Conservation (phyloP, 1,140 invertebrate genomes). For the Sogatella furcifera region DNA sequence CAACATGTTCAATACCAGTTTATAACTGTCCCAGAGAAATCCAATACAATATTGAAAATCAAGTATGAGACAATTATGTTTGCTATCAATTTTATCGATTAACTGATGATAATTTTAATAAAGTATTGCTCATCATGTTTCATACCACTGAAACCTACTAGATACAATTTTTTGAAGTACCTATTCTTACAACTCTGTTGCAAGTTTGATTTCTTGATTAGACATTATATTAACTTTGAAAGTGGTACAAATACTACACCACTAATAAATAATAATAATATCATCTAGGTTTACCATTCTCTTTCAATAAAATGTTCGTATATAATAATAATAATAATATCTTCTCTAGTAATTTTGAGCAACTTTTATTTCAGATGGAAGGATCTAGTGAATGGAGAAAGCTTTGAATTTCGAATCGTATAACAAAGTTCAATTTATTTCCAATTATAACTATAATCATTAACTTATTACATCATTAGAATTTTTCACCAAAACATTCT, state of each 20-base stretch:
- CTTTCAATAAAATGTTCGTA: not conserved
- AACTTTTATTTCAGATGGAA: not conserved
- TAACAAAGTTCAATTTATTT: not conserved
- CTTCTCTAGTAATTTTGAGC: conserved; percentile 1
- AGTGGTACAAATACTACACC: not conserved
- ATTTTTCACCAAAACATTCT: not conserved
- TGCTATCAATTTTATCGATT: too few species aligned
- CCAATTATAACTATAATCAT: not conserved
- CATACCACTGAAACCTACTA: not conserved
- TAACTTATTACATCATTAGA: not conserved
- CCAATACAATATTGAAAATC: too few species aligned
- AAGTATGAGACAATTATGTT: too few species aligned
- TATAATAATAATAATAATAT: not conserved
- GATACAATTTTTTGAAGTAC: not conserved
- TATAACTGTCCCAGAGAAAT: too few species aligned
- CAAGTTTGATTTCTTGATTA: not conserved
- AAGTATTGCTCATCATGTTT: too few species aligned
- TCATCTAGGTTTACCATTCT: not conserved
- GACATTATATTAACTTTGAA: not conserved
- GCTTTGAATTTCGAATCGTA: not conserved
- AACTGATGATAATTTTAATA: too few species aligned
- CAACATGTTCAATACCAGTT: too few species aligned
- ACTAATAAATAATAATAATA: not conserved
- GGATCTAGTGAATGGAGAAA: not conserved
- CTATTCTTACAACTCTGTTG: not conserved